These are phyloP conservation scores for Ceriagrion tenellum DNA, from an alignment of 2,888 invertebrate genomes.

Conservation along the genomic window DNA sequence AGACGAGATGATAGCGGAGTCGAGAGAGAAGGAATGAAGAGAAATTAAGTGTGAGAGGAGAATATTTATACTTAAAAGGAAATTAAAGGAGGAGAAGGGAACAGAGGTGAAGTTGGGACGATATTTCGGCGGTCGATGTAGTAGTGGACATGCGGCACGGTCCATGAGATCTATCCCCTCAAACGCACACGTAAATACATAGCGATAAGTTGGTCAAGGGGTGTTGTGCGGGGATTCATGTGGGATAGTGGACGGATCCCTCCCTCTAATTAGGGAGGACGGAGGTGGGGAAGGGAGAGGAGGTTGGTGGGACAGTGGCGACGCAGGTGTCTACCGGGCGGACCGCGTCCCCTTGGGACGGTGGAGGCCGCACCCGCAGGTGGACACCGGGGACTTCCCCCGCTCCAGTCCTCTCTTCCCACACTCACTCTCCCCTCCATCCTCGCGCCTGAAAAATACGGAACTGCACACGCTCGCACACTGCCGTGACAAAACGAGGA, in stretches of 20 bases:
- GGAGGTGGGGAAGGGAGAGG: background rate
- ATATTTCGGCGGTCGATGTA: background rate
- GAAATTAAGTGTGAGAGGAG: no score
- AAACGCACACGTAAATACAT: background rate
- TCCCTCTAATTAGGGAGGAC: background rate
- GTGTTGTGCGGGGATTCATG: background rate
- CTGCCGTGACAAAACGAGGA: background rate
- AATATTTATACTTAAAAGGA: no score
- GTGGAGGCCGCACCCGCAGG: conserved; percentile 8
- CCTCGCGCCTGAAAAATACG: background rate
- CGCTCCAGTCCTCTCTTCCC: background rate
- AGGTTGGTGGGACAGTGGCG: background rate
- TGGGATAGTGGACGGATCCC: background rate
- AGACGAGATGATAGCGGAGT: background rate
- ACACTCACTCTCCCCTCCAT: background rate
- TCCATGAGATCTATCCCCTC: no score
- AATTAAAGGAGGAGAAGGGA: no score
- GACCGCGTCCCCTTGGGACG: conserved; percentile 3
- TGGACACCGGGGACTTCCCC: background rate
- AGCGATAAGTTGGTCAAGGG: background rate
- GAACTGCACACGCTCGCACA: no score
- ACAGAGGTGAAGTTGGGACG: no score
- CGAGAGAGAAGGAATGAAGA: background rate
- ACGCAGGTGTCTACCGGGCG: conserved; percentile 29
- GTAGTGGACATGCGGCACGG: background rate